Conservation (phyloP, 2,113 vertebrate genomes). For the Phalacrocorax brasilianus region DNA sequence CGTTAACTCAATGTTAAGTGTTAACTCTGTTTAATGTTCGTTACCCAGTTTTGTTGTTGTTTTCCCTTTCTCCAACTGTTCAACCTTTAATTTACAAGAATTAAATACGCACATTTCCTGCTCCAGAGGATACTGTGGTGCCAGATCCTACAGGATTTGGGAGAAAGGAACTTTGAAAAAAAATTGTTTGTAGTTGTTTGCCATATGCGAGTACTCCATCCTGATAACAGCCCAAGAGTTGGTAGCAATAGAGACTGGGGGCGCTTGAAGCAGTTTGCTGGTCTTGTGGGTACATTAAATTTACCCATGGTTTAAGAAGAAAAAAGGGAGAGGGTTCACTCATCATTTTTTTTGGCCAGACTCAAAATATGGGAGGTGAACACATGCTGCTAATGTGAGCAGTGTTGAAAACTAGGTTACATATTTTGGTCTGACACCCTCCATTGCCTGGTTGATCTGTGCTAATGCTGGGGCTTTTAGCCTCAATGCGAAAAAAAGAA, state of each 20-base stretch:
- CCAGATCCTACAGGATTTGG: background rate
- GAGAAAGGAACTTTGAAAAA: background rate
- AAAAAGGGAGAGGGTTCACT: background rate
- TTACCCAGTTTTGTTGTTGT: background rate
- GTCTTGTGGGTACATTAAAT: background rate
- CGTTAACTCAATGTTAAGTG: background rate
- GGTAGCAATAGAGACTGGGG: background rate
- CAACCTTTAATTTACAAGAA: background rate
- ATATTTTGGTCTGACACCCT: background rate
- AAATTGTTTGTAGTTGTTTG: background rate
- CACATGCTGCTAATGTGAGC: background rate
- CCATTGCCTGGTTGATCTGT: background rate
- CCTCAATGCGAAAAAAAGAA: background rate
- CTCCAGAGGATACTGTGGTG: background rate
- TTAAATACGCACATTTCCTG: background rate
- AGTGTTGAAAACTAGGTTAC: background rate
- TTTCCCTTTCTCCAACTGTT: background rate
- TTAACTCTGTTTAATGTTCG: conserved; percentile 2
- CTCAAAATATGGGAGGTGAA: background rate
- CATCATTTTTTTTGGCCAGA: background rate
- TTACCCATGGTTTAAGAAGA: background rate
- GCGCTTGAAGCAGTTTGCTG: background rate
- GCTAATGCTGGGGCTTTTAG: background rate
- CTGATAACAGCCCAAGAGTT: background rate
- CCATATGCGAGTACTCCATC: rapidly evolving